Conservation (phyloP, 2,888 invertebrate genomes). For the Apamea epomidion region DNA sequence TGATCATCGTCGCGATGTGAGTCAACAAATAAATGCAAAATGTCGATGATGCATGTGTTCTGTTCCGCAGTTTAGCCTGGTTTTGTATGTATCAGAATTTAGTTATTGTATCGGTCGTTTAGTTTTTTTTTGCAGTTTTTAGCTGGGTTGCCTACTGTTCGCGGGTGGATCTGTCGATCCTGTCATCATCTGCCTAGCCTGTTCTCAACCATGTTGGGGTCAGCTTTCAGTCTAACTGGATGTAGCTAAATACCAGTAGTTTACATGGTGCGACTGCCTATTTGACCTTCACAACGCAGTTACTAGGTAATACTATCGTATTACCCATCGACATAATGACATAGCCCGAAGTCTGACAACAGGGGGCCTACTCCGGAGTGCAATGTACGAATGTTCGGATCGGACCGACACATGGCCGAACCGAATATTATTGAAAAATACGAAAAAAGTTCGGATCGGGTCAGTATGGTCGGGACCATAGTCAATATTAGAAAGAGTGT, state of each 20-base stretch:
- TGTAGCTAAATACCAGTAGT: neutral
- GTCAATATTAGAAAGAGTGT: too few relatives aligned
- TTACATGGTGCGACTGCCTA: neutral
- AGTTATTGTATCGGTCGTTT: neutral
- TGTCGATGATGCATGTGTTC: conserved; percentile 44
- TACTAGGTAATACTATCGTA: neutral
- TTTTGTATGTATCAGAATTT: neutral
- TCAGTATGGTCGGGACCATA: too few relatives aligned
- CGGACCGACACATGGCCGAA: too few relatives aligned
- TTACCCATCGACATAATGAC: neutral
- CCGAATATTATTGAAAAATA: too few relatives aligned
- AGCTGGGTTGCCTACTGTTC: neutral
- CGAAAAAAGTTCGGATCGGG: too few relatives aligned
- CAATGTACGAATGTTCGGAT: too few relatives aligned
- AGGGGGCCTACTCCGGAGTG: too few relatives aligned
- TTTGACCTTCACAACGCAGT: neutral
- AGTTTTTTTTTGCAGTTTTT: neutral
- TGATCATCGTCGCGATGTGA: conserved; percentile 43
- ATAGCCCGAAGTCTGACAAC: neutral
- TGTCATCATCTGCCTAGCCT: neutral
- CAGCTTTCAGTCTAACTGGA: neutral
- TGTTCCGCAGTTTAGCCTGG: conserved; percentile 19
- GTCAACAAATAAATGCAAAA: conserved; percentile 56
- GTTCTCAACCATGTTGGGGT: neutral
- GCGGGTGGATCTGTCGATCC: neutral